phyloP scores from a whole-genome alignment of 1,140 invertebrate genomes.

The Pogonomyrmex californicus region DNA sequence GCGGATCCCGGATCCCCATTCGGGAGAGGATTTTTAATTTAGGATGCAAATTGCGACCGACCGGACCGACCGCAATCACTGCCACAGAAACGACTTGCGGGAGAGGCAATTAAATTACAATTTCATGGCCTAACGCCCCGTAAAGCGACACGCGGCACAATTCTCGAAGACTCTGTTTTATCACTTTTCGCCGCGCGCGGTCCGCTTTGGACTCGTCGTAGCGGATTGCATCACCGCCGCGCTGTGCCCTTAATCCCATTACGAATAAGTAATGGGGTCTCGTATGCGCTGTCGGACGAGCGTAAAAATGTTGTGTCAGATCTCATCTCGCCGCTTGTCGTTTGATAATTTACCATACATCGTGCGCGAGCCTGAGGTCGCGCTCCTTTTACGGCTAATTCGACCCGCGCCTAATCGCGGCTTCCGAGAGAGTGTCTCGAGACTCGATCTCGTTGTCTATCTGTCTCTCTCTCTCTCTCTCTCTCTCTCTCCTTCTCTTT shows the following conservation, averaged over 20 bases:
- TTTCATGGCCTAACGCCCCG: slow-evolving; percentile 81
- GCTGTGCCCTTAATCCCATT: slow-evolving; percentile 80
- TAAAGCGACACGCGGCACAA: slow-evolving; percentile 71
- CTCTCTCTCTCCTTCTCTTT: background rate
- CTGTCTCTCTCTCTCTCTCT: background rate
- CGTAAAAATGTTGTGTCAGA: slow-evolving; percentile 84
- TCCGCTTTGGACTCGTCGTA: slow-evolving; percentile 3
- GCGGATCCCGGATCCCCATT: background rate
- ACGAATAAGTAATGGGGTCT: slow-evolving; percentile 77
- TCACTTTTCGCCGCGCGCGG: slow-evolving; percentile 15
- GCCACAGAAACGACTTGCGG: slow-evolving; percentile 6
- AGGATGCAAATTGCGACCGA: slow-evolving; percentile 61
- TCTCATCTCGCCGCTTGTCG: slow-evolving; percentile 71
- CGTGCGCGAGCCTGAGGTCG: slow-evolving; percentile 66
- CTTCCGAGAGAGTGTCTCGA: slow-evolving; percentile 61
- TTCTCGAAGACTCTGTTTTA: slow-evolving; percentile 52
- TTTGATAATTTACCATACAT: slow-evolving; percentile 78
- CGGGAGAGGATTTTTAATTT: slow-evolving; percentile 48
- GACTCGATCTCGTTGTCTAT: background rate
- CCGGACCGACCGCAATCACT: slow-evolving; percentile 30
- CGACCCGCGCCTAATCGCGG: slow-evolving; percentile 54
- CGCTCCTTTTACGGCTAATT: slow-evolving; percentile 57
- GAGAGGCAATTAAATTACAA: slow-evolving; percentile 79
- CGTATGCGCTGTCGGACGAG: slow-evolving; percentile 63
- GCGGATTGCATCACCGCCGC: slow-evolving; percentile 66